Evolutionary conservation across 2,113 vertebrate species (phyloP), one percentile per base, ranked within the genome.

Genomic region (Enhydra lutris): DNA sequence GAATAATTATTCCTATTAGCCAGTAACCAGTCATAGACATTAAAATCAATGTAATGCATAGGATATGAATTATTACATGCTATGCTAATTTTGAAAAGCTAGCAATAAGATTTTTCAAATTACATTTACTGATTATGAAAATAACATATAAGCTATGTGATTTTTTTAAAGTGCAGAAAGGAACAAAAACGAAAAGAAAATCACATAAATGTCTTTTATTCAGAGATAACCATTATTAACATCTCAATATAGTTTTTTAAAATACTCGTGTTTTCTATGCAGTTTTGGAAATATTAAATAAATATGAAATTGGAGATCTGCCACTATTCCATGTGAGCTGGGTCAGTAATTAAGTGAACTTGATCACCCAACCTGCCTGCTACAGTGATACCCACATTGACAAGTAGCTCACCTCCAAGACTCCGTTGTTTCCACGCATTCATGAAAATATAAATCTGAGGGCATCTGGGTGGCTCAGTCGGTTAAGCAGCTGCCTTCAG

Each of bases 21-120:
- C 31, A 69, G 39, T n/a, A 23, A 85, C 47, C 52, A 45, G n/a
- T 73, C 45, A 26, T 39, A n/a, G 79, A 34, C 34, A 91, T 69
- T 67, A 83, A 92, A 82, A 82, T 88, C 78, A 91, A 0, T 36
- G 31, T 79, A 88, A 87, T 81, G 21, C 12, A 36, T 4, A 17
- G 7, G 26, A 6, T 87, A 47, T 80, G 20, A 59, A 31, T 82
- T 94, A n/a, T 79, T 85, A 3, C 39, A 26, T 79, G 31, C 55
- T 78, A 24, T 85, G 10, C 73, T 95, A 50, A 69, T 90, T 94
- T 93, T 87, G 36, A 89, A 84, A 96, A 76, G 45, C 83, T 74
- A 57, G 20, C 31, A 7, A 65, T 84, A 63, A n/a, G 34, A 80
- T 9, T 2, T 34, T 87, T 84, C 93, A 55, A 65, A 7, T 63